phyloP scores from a whole-genome alignment of 2,113 vertebrate species.

The Cyprinus carpio region DNA sequence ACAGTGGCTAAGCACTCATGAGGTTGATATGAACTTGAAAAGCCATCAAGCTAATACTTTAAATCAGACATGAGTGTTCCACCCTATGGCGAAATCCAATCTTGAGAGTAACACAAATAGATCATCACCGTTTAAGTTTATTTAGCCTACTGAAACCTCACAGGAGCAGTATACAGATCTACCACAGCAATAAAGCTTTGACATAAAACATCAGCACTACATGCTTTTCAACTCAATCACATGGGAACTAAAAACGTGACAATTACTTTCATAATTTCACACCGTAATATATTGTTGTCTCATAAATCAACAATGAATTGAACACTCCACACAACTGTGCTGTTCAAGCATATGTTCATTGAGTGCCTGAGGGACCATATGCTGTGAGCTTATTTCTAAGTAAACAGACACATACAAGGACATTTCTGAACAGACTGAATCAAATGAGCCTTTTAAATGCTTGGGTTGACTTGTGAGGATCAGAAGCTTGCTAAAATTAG shows the following conservation, averaged over 20 bases:
- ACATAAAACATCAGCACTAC: not conserved
- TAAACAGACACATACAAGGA: not conserved
- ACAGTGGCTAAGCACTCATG: not conserved
- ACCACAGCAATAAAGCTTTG: not conserved
- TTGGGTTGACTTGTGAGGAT: constrained; percentile 4
- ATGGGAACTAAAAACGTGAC: not conserved
- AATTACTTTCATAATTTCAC: constrained; percentile 6
- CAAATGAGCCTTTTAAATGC: constrained; percentile 19
- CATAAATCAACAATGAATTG: constrained; percentile 22
- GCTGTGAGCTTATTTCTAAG: constrained; percentile 7
- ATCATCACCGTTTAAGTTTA: not conserved
- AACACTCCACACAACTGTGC: not conserved
- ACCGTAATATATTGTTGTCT: not conserved
- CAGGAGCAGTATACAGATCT: not conserved
- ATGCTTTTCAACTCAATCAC: not conserved
- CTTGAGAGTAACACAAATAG: constrained; percentile 4
- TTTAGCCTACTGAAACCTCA: not conserved
- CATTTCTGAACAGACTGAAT: constrained; percentile 21
- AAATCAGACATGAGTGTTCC: not conserved
- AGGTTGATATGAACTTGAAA: not conserved
- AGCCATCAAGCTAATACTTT: not conserved
- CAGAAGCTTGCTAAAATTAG: not conserved
- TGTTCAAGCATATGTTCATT: constrained; percentile 20
- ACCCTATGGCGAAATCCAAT: not conserved
- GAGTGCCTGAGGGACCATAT: constrained; percentile 25